A percentile compares a stretch with the other conserved stretches of the same genome.
Evolutionary conservation across 1,140 invertebrate species (phyloP).

Genomic region (Ostrea edulis): DNA sequence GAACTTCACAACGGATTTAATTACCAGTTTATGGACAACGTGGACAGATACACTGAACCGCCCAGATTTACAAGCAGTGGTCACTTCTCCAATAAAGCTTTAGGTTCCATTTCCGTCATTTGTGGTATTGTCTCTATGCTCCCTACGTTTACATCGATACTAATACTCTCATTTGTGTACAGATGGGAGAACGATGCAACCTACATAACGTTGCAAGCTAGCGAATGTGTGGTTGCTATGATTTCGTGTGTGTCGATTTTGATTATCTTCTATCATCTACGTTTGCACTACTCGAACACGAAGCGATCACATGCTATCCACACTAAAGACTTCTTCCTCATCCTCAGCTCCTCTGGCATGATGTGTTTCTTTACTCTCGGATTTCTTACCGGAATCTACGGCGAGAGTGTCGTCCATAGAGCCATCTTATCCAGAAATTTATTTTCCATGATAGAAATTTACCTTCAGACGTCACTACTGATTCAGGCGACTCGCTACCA

Average conservation of each 20-base stretch:
- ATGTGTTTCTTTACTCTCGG: neutral
- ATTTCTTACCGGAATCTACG: neutral
- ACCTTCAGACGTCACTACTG: neutral
- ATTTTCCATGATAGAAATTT: neutral
- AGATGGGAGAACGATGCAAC: neutral
- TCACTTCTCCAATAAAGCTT: neutral
- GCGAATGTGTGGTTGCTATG: neutral
- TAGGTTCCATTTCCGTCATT: neutral
- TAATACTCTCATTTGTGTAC: neutral
- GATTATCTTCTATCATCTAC: neutral
- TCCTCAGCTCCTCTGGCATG: neutral
- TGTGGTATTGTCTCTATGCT: neutral
- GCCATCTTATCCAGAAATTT: neutral
- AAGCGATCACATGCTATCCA: neutral
- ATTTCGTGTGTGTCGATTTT: neutral
- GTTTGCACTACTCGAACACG: neutral
- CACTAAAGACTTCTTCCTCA: neutral
- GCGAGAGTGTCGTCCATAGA: neutral
- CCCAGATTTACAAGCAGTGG: neutral
- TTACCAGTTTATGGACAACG: neutral
- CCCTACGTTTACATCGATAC: neutral
- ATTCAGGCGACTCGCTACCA: neutral
- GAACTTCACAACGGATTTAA: neutral
- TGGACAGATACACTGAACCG: neutral
- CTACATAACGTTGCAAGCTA: neutral